Percentiles rank a stretch among this genome's conserved stretches.
phyloP scores from a whole-genome alignment of 2,797 vertebrate species.

The Clarias platycephalus region DNA sequence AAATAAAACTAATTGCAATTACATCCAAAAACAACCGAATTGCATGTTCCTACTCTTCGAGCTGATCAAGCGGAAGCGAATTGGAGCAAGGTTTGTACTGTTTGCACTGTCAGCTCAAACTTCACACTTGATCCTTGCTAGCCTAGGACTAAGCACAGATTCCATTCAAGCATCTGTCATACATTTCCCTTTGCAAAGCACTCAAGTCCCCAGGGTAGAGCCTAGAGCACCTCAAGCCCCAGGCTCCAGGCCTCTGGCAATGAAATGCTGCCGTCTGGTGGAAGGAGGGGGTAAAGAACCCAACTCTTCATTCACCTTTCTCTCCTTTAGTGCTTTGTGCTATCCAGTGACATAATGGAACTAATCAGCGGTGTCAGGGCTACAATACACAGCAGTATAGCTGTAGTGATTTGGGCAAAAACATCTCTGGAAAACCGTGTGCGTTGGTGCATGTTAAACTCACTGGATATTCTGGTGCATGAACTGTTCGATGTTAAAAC shows the following conservation, averaged over 20 bases:
- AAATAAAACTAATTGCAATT: too few species aligned
- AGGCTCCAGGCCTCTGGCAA: constrained; percentile 67
- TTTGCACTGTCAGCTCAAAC: background rate
- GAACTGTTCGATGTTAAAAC: constrained; percentile 90
- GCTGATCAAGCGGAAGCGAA: background rate
- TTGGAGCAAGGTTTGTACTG: background rate
- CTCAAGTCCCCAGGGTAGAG: constrained; percentile 60
- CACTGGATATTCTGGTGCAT: constrained; percentile 88
- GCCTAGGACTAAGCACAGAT: background rate
- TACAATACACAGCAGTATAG: background rate
- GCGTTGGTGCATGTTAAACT: constrained; percentile 59
- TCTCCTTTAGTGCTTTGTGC: constrained; percentile 34
- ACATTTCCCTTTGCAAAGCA: constrained; percentile 6
- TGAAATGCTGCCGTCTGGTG: constrained; percentile 84
- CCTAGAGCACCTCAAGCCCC: constrained; percentile 67
- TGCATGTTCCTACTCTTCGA: background rate
- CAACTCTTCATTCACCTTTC: constrained; percentile 37
- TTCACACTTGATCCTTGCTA: background rate
- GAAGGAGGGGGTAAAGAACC: constrained; percentile 52
- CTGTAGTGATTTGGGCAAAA: background rate
- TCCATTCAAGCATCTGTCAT: background rate
- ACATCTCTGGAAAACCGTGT: background rate
- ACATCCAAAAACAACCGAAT: background rate
- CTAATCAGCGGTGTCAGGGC: background rate
- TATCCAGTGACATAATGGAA: background rate